Evolutionary conservation across 2,113 vertebrate species (phyloP).

Genomic region (Neodon shergylaensis): DNA sequence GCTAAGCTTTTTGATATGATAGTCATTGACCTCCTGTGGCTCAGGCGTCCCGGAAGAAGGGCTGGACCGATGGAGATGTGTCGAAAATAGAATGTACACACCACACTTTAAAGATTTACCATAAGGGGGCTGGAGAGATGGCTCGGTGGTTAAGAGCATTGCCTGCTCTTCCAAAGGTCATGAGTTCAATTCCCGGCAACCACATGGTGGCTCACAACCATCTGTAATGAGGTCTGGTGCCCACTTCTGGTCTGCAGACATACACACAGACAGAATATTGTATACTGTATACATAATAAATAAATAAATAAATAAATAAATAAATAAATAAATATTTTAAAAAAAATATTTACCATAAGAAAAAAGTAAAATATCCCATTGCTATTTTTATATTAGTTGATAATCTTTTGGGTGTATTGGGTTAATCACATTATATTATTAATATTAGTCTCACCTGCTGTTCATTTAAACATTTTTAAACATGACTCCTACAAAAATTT

Average conservation of each 20-base stretch:
- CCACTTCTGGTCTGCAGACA: no score
- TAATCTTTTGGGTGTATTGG: neutral
- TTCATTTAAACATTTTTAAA: neutral
- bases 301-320: no score
- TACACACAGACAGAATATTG: no score
- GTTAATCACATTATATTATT: neutral
- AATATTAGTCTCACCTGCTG: neutral
- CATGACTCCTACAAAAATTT: neutral
- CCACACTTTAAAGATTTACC: neutral
- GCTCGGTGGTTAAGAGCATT: no score
- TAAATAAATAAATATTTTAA: no score
- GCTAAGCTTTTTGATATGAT: no score
- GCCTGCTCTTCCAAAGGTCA: no score
- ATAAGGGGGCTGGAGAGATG: no score
- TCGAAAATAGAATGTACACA: neutral
- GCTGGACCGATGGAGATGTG: neutral
- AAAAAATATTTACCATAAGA: neutral
- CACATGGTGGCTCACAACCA: no score
- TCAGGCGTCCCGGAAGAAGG: neutral
- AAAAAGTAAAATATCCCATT: neutral
- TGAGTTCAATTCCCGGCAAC: no score
- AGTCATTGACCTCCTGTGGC: neutral
- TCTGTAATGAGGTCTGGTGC: no score
- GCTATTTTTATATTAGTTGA: constrained; percentile 6
- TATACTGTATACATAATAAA: no score